Base-by-base conservation (phyloP, 2,888 invertebrate genomes). In the Tinea semifulvella region DNA sequence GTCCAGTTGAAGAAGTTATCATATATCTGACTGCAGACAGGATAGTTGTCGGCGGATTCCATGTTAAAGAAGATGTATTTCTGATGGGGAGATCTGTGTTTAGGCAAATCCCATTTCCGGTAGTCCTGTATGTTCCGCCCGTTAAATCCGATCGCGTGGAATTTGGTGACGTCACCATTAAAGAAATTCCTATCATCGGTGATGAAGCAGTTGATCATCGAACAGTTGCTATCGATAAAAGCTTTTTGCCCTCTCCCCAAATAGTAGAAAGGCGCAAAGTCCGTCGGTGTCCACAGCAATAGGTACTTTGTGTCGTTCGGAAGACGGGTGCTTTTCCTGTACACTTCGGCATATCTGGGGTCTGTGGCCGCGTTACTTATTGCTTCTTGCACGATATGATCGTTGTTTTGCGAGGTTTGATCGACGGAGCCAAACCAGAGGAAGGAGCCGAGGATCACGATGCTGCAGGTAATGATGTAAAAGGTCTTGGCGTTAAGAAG, bases 1-100 rank as follows among this genome's bases (percentile, higher is more conserved):
- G 81, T 80, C 72, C 70, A 73, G 50, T 81, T 80, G 38, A 81
- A 81, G 47, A 65, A 79, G 3, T 59, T 55, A n/a, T 81, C 68
- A 25, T 59, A 77, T 14, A 46, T 44, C 1, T 50, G 36, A 2
- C 49, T 48, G 47, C 77, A 79, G 0, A 71, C 56, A 0, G 79
- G 77, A 45, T 59, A 65, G 48, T 76, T 68, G 1, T 68, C 66
- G 1, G 75, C 55, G 0, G 81, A 80, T 52, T 82, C 81, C 58
- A 66, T 65, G 43, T 68, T 71, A 36, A 76, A 60, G 49, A 53
- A 79, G 44, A 81, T 66, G 45, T 72, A 81, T 50, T 69, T 71
- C 46, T 81, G 81, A 11, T 62, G 56, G 0, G 52, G 49, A 0
- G 65, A 62, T 22, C 80, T 56, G 2, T 39, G 25, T 7, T 42